Base-by-base conservation (phyloP, 2,888 invertebrate species). In the Quadroppia sp. region DNA sequence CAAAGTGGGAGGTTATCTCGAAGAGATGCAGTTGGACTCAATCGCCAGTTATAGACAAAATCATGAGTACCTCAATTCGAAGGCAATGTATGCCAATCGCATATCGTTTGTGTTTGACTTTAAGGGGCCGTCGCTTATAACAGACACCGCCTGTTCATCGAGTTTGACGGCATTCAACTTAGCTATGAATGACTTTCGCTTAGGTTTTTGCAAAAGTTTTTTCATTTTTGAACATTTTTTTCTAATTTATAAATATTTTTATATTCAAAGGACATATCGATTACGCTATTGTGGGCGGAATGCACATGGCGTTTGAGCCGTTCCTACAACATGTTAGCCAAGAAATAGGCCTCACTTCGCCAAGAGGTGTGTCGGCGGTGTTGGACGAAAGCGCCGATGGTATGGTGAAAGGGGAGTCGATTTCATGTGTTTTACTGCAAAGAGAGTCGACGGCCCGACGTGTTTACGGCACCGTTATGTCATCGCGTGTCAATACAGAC, bases 91-190 rank as follows among this genome's bases (percentile, higher is more conserved):
- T 80, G 89, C 91, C n/a, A 96, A 97, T 81, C 87, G 89, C 81
- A 87, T 98, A 75, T 96, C 96, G 0, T 98, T 89, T 85, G 89
- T 93, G 70, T 97, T 96, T 83, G 95, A 98, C 82, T 90, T 96
- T 78, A 90, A 87, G 81, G 95, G 86, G 82, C 75, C 72, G 6
- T 96, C 96, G 82, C 95, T 90, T 83, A 90, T 94, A 45, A 85
- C 97, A 64, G 98, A 99, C 84, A 97, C 98, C 1, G 98, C 97
- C 9, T 99, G 98, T 83, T 97, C 97, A 0, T 96, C 96, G 80
- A 92, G 94, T 77, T 84, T 96, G 82, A 88, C 91, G 82, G 97
- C 95, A 23, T 84, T 98, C 81, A 89, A 95, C 81, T 91, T 93
- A 59, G 94, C 93, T 3, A 86, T 89, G 73, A 83, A 85, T 7